A percentile compares a stretch with the other conserved stretches of the same genome.
These are phyloP conservation scores for Acanthosepion esculentum DNA, from an alignment of 2,888 invertebrate species.

Conservation along the genomic window DNA sequence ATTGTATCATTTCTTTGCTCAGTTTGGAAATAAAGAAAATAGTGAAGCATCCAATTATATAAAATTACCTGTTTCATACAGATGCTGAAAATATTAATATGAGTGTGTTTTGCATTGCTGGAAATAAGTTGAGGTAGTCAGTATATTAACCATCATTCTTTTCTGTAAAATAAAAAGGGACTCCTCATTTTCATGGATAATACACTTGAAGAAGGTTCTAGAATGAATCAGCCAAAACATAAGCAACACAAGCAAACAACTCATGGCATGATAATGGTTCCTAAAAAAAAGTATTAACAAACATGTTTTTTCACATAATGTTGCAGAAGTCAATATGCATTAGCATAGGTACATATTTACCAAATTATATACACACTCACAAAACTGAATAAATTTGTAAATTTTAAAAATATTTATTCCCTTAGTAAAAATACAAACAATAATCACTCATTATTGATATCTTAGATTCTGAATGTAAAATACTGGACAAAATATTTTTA, in stretches of 20 bases:
- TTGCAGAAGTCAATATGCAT: not conserved
- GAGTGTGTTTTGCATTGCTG: no score
- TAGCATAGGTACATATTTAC: not conserved
- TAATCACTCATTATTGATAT: slow-evolving; percentile 2
- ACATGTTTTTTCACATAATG: not conserved
- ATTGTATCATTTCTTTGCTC: no score
- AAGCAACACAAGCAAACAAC: not conserved
- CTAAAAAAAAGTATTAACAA: not conserved
- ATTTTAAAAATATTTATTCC: not conserved
- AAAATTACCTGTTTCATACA: no score
- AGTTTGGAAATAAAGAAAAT: no score
- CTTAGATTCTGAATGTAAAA: not conserved
- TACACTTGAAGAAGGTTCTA: not conserved
- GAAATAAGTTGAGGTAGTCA: no score
- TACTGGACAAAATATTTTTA: not conserved
- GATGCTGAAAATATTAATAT: no score
- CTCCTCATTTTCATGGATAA: no score
- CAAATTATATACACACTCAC: not conserved
- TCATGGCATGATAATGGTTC: not conserved
- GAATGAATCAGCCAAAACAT: not conserved
- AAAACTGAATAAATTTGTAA: not conserved
- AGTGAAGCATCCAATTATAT: no score
- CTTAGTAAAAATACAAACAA: not conserved
- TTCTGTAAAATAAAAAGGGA: no score
- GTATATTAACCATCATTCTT: no score